These are phyloP conservation scores for Rhineura floridana DNA, from an alignment of 2,113 vertebrate species.

Conservation along the genomic window DNA sequence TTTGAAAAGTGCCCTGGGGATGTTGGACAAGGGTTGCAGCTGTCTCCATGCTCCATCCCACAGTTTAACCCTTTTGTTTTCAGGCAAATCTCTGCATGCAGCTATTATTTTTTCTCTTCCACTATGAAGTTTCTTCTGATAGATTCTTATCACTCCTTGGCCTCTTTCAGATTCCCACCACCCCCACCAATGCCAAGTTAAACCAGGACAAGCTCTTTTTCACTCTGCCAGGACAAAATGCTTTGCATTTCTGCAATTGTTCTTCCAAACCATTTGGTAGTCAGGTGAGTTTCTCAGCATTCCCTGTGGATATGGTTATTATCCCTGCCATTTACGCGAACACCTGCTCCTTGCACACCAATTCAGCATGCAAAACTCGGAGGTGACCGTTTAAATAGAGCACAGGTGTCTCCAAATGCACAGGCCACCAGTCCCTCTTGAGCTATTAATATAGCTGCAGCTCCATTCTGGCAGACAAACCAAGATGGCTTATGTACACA, in stretches of 20 bases:
- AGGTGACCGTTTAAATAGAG: slow-evolving; percentile 29
- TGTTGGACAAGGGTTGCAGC: no score
- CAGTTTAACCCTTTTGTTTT: no score
- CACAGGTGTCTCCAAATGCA: background rate
- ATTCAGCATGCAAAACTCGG: background rate
- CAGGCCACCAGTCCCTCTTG: background rate
- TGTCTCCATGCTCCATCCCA: no score
- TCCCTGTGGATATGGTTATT: background rate
- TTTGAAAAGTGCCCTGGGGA: no score
- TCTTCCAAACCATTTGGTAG: background rate
- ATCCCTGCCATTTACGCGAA: background rate
- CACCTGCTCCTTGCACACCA: background rate
- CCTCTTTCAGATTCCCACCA: background rate
- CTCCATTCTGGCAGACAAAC: background rate
- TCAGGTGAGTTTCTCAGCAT: background rate
- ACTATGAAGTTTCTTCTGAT: no score
- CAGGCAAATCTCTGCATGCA: no score
- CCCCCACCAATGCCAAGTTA: background rate
- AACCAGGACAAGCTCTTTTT: background rate
- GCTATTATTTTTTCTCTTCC: no score
- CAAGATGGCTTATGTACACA: background rate
- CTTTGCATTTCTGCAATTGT: background rate
- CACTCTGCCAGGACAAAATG: background rate
- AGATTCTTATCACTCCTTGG: background rate
- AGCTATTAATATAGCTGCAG: slow-evolving; percentile 8